These are phyloP conservation scores for Drosophila cognata DNA, from an alignment of 2,888 invertebrate species.

Conservation along the genomic window DNA sequence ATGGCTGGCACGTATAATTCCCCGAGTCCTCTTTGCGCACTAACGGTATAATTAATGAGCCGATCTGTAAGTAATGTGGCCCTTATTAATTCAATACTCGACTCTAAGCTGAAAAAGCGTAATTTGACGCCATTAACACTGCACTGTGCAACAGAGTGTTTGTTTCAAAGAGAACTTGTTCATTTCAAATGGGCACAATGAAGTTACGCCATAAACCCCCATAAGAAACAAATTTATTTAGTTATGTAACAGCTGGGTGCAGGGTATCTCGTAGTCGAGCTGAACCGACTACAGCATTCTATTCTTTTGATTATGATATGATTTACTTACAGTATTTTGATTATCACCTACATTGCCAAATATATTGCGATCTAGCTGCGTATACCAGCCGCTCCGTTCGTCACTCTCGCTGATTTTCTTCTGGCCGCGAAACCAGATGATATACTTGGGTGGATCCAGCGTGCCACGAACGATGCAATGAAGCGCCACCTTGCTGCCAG, in stretches of 20 bases:
- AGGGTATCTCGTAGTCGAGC: background rate
- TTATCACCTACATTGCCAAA: constrained; percentile 82
- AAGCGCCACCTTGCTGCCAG: constrained; percentile 94
- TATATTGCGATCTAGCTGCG: constrained; percentile 83
- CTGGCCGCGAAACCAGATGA: constrained; percentile 94
- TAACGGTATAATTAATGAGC: constrained; percentile 85
- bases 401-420: constrained; percentile 82
- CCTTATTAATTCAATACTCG: constrained; percentile 42
- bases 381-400: constrained; percentile 83
- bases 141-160: background rate
- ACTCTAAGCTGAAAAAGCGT: constrained; percentile 10
- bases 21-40: constrained; percentile 86
- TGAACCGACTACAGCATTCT: background rate
- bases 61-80: constrained; percentile 80
- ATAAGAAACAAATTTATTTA: too few species aligned
- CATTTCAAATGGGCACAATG: background rate
- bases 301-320: too few species aligned
- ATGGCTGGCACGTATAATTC: constrained; percentile 97
- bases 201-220: background rate
- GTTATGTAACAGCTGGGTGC: rapidly evolving
- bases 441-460: constrained; percentile 95
- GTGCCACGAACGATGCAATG: constrained; percentile 96
- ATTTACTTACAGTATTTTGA: constrained; percentile 83
- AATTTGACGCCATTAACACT: constrained; percentile 5
- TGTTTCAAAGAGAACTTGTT: background rate